These are phyloP conservation scores for Tenodera sinensis DNA, from an alignment of 2,888 invertebrate species.

Conservation along the genomic window DNA sequence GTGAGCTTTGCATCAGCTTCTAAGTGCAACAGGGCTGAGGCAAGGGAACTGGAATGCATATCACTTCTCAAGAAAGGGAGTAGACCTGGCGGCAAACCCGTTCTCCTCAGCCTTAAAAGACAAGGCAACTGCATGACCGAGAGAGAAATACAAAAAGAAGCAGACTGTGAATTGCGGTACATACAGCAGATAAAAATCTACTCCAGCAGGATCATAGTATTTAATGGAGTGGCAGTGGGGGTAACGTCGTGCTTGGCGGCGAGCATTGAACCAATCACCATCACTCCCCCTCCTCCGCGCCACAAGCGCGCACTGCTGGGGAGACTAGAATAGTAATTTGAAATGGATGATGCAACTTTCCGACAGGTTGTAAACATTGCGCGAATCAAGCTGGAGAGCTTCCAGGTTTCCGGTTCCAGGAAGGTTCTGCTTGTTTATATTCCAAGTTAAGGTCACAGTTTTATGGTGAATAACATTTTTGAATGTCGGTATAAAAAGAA, in stretches of 20 bases:
- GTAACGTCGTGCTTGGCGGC: neutral
- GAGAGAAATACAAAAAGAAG: neutral
- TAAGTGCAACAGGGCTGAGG: neutral
- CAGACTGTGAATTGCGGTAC: neutral
- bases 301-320: neutral
- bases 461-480: too few species aligned
- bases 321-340: neutral
- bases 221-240: neutral
- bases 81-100: neutral
- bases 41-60: neutral
- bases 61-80: neutral
- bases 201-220: neutral
- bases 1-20: neutral
- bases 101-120: neutral
- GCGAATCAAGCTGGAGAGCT: neutral
- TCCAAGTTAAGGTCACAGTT: too few species aligned
- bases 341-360: neutral
- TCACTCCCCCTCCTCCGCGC: neutral
- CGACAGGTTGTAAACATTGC: neutral
- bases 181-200: neutral
- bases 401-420: neutral
- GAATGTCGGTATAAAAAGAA: too few species aligned
- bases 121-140: neutral
- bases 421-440: neutral
- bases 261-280: neutral